Evolutionary conservation across 2,113 vertebrate species (phyloP), one percentile per base, ranked within the genome.

Genomic region (Erythrocercus mccallii): DNA sequence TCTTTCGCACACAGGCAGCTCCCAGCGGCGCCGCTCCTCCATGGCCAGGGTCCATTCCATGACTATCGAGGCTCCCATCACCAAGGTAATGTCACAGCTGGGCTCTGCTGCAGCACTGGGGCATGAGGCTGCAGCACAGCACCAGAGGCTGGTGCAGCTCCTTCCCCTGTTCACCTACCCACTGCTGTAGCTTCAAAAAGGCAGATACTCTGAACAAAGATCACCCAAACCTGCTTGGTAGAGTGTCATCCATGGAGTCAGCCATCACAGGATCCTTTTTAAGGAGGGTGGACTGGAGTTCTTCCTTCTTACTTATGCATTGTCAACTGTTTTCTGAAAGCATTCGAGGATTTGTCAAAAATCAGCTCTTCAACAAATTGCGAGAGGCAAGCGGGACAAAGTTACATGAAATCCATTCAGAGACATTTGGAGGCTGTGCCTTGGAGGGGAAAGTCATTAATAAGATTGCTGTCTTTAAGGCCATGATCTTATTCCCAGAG

Each of bases 1-100:
- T 94, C 66, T 83, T 73, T 42, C 50, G 62, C 80, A 4, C 40
- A 8, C 96, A 99, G 99, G 99, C 94, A 98, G 99, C 97, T 99
- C 98, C 56, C 99, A 99, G 97, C 98, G 99, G 96, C 98, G 99
- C 54, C 99, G 99, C 97, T 99, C 99, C 38, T 99, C 99, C 58
- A 98, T 99, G 99, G 99, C 99, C 85, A 98, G 99, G 96, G 99
- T 99, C 94, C 99, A 99, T 97, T 99, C 99, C 91, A 99, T 99
- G 99, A 99, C 99, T 8, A 99, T 99, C 17, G 99, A 99, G 96
- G 99, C 99, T 24, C 99, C 99, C 86, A 99, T 99, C 97, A 99
- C 99, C 88, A 99, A 99, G 99, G 99, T 99, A 97, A 94, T 15
- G 86, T 13, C 51, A 1, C 37, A 14, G n/a, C n/a, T n/a, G n/a